A percentile compares a stretch with the other conserved stretches of the same genome.
phyloP scores from a whole-genome alignment of 2,888 invertebrate genomes.

The Oithona nana region DNA sequence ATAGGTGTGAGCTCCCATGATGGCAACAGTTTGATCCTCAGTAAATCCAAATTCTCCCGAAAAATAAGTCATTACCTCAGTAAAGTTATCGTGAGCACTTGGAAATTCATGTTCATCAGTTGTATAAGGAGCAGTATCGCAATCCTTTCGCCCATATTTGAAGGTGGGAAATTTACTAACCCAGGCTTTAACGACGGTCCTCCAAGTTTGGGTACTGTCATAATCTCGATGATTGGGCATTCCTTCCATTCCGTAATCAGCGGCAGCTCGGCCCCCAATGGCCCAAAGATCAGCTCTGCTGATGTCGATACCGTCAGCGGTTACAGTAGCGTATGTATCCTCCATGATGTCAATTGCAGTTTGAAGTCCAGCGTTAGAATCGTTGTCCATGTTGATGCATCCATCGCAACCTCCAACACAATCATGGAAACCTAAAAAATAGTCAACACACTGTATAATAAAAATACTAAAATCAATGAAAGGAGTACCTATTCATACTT shows the following conservation, averaged over 20 bases:
- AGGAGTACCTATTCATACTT: too few relatives aligned
- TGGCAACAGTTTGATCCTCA: neutral
- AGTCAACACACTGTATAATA: neutral
- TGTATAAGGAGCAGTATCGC: neutral
- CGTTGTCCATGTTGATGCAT: neutral
- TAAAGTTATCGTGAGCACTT: neutral
- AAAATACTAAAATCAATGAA: too few relatives aligned
- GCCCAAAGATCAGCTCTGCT: slow-evolving; percentile 13
- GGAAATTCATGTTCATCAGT: neutral
- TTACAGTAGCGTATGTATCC: neutral
- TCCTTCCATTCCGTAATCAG: neutral
- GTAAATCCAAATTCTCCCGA: neutral
- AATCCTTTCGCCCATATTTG: slow-evolving; percentile 3
- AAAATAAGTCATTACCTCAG: neutral
- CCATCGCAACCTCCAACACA: slow-evolving; percentile 5
- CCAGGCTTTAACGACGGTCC: neutral
- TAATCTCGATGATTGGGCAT: neutral
- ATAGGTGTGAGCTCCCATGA: slow-evolving; percentile 7
- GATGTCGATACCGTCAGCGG: neutral
- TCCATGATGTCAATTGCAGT: neutral
- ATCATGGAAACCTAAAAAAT: neutral
- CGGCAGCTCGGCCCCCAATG: neutral
- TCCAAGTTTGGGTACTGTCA: neutral
- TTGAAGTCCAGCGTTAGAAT: neutral
- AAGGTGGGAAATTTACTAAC: neutral